Base-by-base conservation (phyloP, 2,113 vertebrate species). In the Xiphias gladius region DNA sequence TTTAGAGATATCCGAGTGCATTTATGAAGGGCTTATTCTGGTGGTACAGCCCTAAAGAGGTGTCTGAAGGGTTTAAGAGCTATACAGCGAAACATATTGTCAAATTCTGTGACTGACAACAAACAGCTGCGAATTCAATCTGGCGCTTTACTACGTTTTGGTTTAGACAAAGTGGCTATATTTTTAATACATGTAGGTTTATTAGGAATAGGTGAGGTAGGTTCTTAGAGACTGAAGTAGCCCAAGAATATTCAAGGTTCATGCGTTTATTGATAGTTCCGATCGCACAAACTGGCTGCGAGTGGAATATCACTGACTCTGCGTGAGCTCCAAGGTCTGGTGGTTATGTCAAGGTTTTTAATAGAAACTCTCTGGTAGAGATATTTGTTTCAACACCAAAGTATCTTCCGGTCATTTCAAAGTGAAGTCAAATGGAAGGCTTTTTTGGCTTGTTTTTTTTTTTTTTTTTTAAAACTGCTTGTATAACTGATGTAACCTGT, bases 331-430 rank as follows among this genome's bases (percentile, higher is more conserved):
- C 26, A 43, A 14, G 57, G 41, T 84, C 81, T 79, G 85, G 70
- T 77, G 75, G 30, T 30, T 39, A 13, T 55, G 39, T 76, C 35
- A 35, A 79, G 58, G 71, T 57, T 84, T 83, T 87, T 72, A 81
- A 70, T 87, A 75, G 71, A 88, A 80, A 62, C 20, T 65, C 48
- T 88, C 79, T 85, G 82, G 76, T 43, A 76, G 55, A 68, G 37
- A 79, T 71, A 43, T 70, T 80, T 84, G 19, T 84, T 82, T 76
- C 26, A 20, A 41, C 55, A 63, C 70, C 39, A 28, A 70, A 82
- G 72, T 72, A 59, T 87, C 76, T 75, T 83, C 54, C 68, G 90
- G 93, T 94, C 84, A 77, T 89, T 93, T 92, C 81, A 92, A 94
- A 83, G 90, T 88, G 73, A 92, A 92, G 82, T 73, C 58, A 39